Conservation (phyloP, 2,888 invertebrate genomes). For the Hydraecia micacea region DNA sequence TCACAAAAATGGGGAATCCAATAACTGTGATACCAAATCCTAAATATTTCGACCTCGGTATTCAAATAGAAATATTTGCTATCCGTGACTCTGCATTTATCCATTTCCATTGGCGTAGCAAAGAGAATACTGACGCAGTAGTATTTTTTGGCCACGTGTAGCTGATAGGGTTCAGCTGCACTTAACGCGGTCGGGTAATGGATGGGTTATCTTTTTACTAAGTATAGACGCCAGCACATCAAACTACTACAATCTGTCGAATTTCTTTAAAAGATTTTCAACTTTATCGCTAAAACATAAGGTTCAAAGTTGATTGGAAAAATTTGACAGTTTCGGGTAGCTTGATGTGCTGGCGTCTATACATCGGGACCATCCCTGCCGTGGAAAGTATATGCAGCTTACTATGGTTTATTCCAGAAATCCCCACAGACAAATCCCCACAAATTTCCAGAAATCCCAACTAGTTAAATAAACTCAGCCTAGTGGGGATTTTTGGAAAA, state of each 20-base stretch:
- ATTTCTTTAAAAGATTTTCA: no score
- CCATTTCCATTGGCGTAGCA: slow-evolving; percentile 26
- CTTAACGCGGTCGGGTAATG: background rate
- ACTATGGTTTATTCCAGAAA: no score
- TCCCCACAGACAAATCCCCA: no score
- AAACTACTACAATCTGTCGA: no score
- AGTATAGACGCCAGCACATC: no score
- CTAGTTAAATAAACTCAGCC: no score
- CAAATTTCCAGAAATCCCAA: no score
- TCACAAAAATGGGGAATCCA: slow-evolving; percentile 38
- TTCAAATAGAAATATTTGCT: slow-evolving; percentile 45
- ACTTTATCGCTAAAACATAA: no score
- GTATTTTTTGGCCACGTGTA: background rate
- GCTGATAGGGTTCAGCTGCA: slow-evolving; percentile 6
- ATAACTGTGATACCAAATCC: slow-evolving; percentile 31
- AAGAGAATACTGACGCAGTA: slow-evolving; percentile 4
- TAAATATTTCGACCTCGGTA: slow-evolving; percentile 35
- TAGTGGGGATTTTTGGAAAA: no score
- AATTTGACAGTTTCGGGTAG: no score
- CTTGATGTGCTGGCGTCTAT: no score
- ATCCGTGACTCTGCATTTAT: slow-evolving; percentile 13
- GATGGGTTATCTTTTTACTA: background rate
- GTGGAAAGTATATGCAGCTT: background rate
- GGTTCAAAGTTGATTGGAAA: no score
- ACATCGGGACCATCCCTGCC: background rate